Evolutionary conservation across 1,140 invertebrate species (phyloP), one percentile per base, ranked within the genome.

Genomic region (Leptinotarsa lineolata): DNA sequence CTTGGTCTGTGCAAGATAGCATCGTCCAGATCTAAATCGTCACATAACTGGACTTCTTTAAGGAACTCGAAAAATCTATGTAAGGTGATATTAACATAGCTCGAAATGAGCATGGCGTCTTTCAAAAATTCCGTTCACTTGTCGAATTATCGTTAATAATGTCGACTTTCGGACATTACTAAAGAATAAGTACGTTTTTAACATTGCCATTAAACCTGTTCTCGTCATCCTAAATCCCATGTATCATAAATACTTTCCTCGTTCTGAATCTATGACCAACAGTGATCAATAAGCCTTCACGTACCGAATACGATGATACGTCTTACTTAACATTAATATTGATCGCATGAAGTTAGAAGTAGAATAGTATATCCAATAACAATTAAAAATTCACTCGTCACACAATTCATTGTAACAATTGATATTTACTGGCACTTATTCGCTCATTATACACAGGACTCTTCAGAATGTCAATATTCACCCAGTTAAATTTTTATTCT

Each of bases 61-160:
- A 54, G 48, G 48, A 54, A 54, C 16, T 54, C 48, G 48, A 54
- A 18, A 77, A 72, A 73, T 76, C 74, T 76, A 69, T 72, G 74
- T 78, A 76, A 73, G 75, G 79, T 79, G 79, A 79, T 80, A 66
- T 63, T 72, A 39, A 72, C 46, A 72, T 66, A 76, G 80, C 79
- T 81, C 80, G 78, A 76, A 71, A 76, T 44, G 68, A 77, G 76
- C 78, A 73, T 76, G 74, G 64, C 76, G 78, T 79, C 78, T 79
- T 79, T 79, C 78, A 79, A 75, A 77, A 75, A 76, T 74, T 79
- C 78, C 78, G 78, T 79, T 79, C 78, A 77, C 72, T 76, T 75
- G 70, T 73, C 71, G 74, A 74, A 68, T 72, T 68, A 68, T 58
- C 70, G 74, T 72, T 68, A 72, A 48, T 45, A 67, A 72, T 67